Percentiles rank a stretch among this genome's conserved stretches.
Conservation (phyloP, 2,113 vertebrate genomes). For the Caracal caracal region DNA sequence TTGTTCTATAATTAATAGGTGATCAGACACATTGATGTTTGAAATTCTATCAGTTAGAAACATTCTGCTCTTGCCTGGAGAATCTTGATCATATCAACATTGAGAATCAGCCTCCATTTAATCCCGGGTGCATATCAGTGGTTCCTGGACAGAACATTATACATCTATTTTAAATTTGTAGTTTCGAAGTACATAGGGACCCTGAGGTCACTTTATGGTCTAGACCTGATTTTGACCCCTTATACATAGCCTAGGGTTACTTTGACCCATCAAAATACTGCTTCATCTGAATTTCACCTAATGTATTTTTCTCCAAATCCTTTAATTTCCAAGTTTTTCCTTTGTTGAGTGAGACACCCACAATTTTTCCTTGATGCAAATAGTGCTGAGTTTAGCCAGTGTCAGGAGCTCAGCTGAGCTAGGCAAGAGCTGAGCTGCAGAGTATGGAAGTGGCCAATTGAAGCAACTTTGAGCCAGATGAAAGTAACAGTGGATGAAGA, state of each 20-base stretch:
- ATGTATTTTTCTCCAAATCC: neutral
- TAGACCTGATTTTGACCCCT: neutral
- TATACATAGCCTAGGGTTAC: neutral
- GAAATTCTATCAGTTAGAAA: neutral
- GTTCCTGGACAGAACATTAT: neutral
- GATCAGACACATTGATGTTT: neutral
- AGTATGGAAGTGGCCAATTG: neutral
- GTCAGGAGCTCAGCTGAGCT: no score
- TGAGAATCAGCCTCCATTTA: neutral
- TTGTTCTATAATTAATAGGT: neutral
- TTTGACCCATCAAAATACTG: neutral
- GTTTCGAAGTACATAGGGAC: neutral
- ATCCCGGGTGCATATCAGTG: neutral
- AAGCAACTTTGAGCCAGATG: no score
- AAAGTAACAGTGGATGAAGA: neutral
- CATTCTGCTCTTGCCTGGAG: neutral
- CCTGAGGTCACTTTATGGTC: neutral
- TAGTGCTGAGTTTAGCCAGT: no score
- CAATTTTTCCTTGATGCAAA: neutral
- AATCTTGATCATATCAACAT: neutral
- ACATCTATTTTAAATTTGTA: neutral
- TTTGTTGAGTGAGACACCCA: neutral
- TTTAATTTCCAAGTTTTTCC: neutral
- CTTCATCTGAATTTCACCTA: neutral
- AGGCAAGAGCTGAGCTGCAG: no score